Evolutionary conservation across 2,797 vertebrate species (phyloP), one percentile per base, ranked within the genome.

Genomic region (Ispidina picta): DNA sequence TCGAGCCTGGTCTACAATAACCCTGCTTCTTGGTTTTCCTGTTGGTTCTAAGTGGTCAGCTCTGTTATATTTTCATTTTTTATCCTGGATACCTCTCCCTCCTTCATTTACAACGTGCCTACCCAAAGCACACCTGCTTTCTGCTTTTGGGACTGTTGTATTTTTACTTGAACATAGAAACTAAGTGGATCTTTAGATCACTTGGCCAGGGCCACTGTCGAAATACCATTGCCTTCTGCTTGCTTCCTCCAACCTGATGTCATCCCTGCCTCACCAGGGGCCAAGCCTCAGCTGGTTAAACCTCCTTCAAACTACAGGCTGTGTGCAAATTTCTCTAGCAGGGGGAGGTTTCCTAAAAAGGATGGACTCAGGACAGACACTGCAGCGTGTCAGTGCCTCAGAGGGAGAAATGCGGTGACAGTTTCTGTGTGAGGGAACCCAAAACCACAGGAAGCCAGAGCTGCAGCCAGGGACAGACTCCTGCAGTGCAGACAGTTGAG

Each of bases 351-450:
- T 91, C 85, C 87, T 86, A 81, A 89, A 94, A 95, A 79, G 66
- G 91, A 59, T 28, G 64, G 80, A 71, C 54, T 84, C 51, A 66
- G 60, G 39, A 76, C 71, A 90, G 60, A 65, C 46, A 21, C 5
- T 81, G 70, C 39, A 77, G 58, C 0, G 0, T 55, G 43, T 89
- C 70, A 43, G 39, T 13, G 31, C 29, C 73, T 48, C 44, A 25
- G 23, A 44, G 25, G 51, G 63, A 85, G 58, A 86, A 77, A 55
- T 0, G 2, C 0, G 0, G 76, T 85, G 82, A 82, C 79, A 77
- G 91, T 87, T 95, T 71, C 93, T 81, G 70, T 59, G 66, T 59
- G 63, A 89, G 17, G 37, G 89, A 83, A 81, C 73, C 63, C 66
- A 75, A 83, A 88, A 89, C 85, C 77, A 86, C 88, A 78, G 8